A percentile compares a stretch with the other conserved stretches of the same genome.
phyloP scores from a whole-genome alignment of 2,113 vertebrate species.

The Pomatostomus ruficeps region DNA sequence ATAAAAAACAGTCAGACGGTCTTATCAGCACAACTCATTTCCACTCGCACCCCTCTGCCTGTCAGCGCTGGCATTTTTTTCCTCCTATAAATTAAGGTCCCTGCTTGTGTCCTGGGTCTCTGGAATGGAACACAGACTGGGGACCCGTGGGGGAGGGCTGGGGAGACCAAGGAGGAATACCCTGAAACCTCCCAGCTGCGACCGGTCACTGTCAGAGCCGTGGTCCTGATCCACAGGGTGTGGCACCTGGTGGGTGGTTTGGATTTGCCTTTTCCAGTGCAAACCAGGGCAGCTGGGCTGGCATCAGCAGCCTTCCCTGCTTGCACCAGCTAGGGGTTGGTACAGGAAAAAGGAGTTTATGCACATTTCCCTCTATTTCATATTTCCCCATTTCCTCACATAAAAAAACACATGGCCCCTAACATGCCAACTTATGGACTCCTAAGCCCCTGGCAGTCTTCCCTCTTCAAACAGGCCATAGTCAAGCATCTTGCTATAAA shows the following conservation, averaged over 20 bases:
- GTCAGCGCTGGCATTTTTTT: not conserved
- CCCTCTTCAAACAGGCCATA: not conserved
- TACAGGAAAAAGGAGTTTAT: not conserved
- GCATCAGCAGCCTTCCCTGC: not conserved
- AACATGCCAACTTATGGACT: not conserved
- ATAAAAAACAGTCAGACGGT: conserved; percentile 68
- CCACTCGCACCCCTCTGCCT: not conserved
- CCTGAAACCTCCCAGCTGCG: not conserved
- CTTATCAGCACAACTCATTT: conserved; percentile 72
- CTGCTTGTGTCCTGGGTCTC: not conserved
- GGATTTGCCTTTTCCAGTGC: not conserved
- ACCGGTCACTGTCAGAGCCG: not conserved
- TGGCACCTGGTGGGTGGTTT: not conserved
- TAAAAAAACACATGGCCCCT: not conserved
- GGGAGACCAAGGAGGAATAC: not conserved
- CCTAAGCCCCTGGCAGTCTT: not conserved
- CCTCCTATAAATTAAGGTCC: conserved; percentile 50
- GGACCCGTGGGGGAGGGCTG: not conserved
- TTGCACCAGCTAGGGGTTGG: not conserved
- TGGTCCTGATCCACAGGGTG: not conserved
- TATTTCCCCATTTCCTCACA: not conserved
- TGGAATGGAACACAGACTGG: not conserved
- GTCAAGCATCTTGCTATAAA: not conserved
- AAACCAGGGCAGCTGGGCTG: not conserved
- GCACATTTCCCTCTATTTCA: not conserved